A percentile compares a stretch with the other conserved stretches of the same genome.
phyloP scores from a whole-genome alignment of 2,888 invertebrate species.

The Polydrusus cervinus region DNA sequence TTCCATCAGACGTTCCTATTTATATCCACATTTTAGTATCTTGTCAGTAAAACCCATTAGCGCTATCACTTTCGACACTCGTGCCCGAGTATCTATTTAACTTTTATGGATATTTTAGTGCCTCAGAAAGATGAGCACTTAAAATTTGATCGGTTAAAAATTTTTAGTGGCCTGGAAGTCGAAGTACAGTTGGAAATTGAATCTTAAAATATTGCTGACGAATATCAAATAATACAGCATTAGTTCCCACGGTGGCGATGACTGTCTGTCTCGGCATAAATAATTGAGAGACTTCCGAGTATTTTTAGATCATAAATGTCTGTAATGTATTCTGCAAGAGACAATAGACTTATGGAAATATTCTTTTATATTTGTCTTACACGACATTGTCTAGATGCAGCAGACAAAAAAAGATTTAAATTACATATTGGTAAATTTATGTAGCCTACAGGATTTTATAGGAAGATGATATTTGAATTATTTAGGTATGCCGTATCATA shows the following conservation, averaged over 20 bases:
- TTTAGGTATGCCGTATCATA: no score
- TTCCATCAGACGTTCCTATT: constrained; percentile 22
- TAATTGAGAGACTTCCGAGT: neutral
- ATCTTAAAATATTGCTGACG: constrained; percentile 3
- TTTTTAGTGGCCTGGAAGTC: neutral
- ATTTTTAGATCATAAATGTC: constrained; percentile 1
- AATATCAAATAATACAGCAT: neutral
- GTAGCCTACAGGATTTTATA: no score
- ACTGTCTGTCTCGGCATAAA: neutral
- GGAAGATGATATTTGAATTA: no score
- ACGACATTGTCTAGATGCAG: no score
- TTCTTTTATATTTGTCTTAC: no score
- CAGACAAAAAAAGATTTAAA: no score
- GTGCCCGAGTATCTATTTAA: constrained; percentile 29
- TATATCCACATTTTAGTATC: constrained; percentile 21
- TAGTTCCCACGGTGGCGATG: neutral
- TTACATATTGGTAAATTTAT: no score
- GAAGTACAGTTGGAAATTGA: no score
- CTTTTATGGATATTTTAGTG: constrained; percentile 5
- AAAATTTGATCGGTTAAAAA: neutral
- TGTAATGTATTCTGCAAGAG: neutral
- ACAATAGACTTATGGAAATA: neutral
- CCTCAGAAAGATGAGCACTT: neutral
- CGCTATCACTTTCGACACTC: constrained; percentile 31
- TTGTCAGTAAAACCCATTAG: constrained; percentile 10